Base-by-base conservation (phyloP, 2,888 invertebrate genomes). In the Boloria selene region DNA sequence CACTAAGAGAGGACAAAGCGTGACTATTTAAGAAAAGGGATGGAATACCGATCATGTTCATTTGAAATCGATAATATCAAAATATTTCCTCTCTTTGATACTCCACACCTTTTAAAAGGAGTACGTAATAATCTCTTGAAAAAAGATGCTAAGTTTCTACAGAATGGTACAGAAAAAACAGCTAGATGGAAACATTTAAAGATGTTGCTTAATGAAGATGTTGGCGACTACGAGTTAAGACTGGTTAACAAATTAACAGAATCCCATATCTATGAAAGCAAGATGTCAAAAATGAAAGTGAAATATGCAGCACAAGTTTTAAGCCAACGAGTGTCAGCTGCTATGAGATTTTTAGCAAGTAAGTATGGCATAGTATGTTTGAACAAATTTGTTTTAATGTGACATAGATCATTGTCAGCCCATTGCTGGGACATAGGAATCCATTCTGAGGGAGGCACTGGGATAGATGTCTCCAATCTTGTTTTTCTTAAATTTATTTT, bases 51-150 rank as follows among this genome's bases (percentile, higher is more conserved):
- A 55, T 26, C 47, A 10, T 13, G 31, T 5, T 13, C 18, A 7
- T 65, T 67, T 60, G 65, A 67, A 17, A 31, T 70, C 5, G 54
- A 71, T 42, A 45, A 51, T 4, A n/a, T 47, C 7, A 47, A 65
- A 64, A 45, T 71, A 17, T 64, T 73, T 16, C 71, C 62, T 3
- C 10, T 70, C 31, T 71, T 42, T 69, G 72, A 73, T 16, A 17
- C 67, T 5, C 70, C 70, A 10, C 72, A 72, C 50, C 26, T 73
- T 2, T 17, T 71, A 16, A 73, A 73, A 67, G 70, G 71, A 10
- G 45, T 71, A 10, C n/a, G 72, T 17, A 72, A 72, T 51, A 73
- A 72, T 50, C 52, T 72, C 7, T 14, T 72, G 7, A 60, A 42
- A 38, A 70, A 70, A 53, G 49, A 72, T 49, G 16, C 61, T 13